These are phyloP conservation scores for Drosophila barbarae DNA, from an alignment of 2,888 invertebrate genomes.

Conservation along the genomic window DNA sequence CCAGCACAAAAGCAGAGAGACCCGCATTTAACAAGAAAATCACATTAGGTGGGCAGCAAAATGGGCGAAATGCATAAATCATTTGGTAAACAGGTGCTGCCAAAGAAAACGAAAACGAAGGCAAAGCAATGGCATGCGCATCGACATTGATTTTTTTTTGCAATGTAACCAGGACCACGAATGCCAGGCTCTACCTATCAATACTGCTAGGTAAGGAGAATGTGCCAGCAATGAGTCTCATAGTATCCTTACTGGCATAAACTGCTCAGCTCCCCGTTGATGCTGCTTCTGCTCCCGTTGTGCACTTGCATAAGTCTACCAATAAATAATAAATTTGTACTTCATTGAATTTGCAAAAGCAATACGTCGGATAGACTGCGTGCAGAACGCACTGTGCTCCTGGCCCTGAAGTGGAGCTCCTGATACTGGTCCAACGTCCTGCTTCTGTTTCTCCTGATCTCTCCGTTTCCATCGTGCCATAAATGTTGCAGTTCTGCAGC, in stretches of 20 bases:
- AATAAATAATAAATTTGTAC: slow-evolving; percentile 66
- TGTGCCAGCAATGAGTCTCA: background rate
- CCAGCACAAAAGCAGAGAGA: background rate
- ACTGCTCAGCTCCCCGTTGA: slow-evolving; percentile 15
- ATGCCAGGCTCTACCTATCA: background rate
- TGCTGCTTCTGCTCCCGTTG: slow-evolving; percentile 18
- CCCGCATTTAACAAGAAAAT: slow-evolving; percentile 40
- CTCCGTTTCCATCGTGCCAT: slow-evolving; percentile 28
- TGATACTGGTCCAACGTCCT: background rate
- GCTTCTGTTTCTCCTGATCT: slow-evolving; percentile 5
- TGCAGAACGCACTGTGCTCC: slow-evolving; percentile 7
- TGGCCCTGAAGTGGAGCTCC: background rate
- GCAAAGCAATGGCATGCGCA: slow-evolving; percentile 3
- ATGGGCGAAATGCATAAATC: slow-evolving; percentile 49
- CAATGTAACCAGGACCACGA: slow-evolving; percentile 20
- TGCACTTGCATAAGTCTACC: slow-evolving; percentile 59
- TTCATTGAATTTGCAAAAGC: slow-evolving; percentile 62
- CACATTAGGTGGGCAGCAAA: slow-evolving; percentile 36
- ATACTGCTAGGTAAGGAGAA: background rate
- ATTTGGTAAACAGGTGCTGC: slow-evolving; percentile 42
- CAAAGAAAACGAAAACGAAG: slow-evolving; percentile 1
- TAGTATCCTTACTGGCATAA: slow-evolving; percentile 3
- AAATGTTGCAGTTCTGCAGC: slow-evolving; percentile 35
- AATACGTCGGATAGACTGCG: slow-evolving; percentile 49
- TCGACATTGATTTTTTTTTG: slow-evolving; percentile 30